Evolutionary conservation across 1,140 invertebrate genomes (phyloP).

Genomic region (Anastrepha obliqua): DNA sequence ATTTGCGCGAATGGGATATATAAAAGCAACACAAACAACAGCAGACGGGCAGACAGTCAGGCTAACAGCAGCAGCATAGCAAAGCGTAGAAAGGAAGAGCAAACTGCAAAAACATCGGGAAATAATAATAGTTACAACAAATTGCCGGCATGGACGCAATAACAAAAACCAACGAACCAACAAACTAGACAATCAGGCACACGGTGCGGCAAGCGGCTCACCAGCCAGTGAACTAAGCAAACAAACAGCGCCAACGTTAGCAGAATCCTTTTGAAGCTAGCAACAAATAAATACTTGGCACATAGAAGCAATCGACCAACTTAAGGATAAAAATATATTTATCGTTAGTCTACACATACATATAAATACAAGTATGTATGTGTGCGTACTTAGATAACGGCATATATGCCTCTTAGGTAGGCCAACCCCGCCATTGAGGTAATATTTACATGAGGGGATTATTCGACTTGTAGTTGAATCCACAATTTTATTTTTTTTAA

Average conservation of each 20-base stretch:
- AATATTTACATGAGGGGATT: too few relatives aligned
- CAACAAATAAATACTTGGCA: background rate
- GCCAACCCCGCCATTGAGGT: too few relatives aligned
- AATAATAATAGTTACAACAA: background rate
- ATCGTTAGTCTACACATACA: background rate
- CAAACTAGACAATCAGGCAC: too few relatives aligned
- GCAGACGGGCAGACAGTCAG: background rate
- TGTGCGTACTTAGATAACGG: too few relatives aligned
- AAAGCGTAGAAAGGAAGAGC: background rate
- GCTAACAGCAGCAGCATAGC: background rate
- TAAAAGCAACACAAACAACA: background rate
- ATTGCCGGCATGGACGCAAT: background rate
- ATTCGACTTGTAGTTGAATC: too few relatives aligned
- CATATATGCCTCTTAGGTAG: too few relatives aligned
- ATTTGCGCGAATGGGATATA: constrained; percentile 62
- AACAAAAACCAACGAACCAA: too few relatives aligned
- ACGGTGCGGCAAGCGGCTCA: background rate
- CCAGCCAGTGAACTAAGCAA: background rate
- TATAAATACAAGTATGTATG: too few relatives aligned
- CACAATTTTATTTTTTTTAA: too few relatives aligned
- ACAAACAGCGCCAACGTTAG: background rate
- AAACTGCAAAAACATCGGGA: background rate
- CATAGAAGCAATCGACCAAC: background rate
- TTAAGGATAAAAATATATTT: background rate
- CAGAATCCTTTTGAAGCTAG: background rate